Evolutionary conservation across 2,113 vertebrate species (phyloP).

Genomic region (Sinocyclocheilus rhinocerous): DNA sequence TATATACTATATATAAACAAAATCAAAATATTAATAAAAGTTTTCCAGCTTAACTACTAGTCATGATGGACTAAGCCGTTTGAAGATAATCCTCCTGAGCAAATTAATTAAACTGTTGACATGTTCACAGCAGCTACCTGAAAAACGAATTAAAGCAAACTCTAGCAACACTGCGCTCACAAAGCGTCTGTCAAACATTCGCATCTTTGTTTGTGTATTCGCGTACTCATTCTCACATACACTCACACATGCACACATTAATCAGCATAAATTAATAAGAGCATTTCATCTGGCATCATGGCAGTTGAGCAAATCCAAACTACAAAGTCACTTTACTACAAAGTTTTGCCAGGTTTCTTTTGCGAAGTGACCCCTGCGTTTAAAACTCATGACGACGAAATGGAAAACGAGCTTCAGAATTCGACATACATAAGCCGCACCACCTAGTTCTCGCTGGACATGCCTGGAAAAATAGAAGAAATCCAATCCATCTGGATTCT

Average conservation of each 20-base stretch:
- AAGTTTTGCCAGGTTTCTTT: slow-evolving; percentile 22
- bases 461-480: slow-evolving; percentile 6
- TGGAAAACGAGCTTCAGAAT: background rate
- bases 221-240: background rate
- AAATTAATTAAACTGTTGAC: background rate
- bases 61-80: background rate
- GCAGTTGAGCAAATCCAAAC: background rate
- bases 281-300: slow-evolving; percentile 1
- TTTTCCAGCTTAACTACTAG: background rate
- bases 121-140: background rate
- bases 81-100: background rate
- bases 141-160: background rate
- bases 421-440: background rate
- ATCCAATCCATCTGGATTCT: background rate
- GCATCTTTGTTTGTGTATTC: background rate
- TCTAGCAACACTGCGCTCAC: background rate
- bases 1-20: no score
- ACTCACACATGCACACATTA: slow-evolving; percentile 8
- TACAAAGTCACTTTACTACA: background rate
- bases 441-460: background rate
- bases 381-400: background rate
- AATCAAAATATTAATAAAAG: no score
- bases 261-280: slow-evolving; percentile 18
- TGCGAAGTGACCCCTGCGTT: background rate
- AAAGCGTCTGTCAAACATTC: background rate